These are phyloP conservation scores for Limnephilus lunatus DNA, from an alignment of 2,888 invertebrate species.

Conservation along the genomic window DNA sequence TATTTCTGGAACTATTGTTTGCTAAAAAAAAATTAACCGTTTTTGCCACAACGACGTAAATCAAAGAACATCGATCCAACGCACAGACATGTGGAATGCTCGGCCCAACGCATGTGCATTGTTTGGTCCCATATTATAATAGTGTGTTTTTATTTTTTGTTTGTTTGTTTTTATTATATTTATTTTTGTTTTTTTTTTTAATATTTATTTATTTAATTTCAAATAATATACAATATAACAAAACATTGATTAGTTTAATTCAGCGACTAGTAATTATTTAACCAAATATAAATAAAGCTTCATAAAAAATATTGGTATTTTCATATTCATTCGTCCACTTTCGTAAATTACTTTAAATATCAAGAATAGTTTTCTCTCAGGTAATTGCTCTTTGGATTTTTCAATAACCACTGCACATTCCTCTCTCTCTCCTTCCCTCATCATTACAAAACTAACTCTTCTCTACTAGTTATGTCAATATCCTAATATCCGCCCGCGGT, in stretches of 20 bases:
- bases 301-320: slow-evolving; percentile 65
- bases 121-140: slow-evolving; percentile 66
- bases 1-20: background rate
- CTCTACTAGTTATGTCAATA: slow-evolving; percentile 43
- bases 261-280: slow-evolving; percentile 60
- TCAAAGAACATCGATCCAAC: slow-evolving; percentile 7
- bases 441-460: slow-evolving; percentile 2
- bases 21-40: background rate
- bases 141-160: slow-evolving; percentile 68
- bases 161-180: slow-evolving; percentile 71
- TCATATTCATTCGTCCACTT: slow-evolving; percentile 58
- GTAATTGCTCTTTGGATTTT: slow-evolving; percentile 12
- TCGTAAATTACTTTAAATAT: slow-evolving; percentile 56
- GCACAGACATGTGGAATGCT: slow-evolving; percentile 32
- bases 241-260: slow-evolving; percentile 62
- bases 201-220: slow-evolving; percentile 78
- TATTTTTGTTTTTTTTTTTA: slow-evolving; percentile 71
- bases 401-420: background rate
- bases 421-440: background rate
- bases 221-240: slow-evolving; percentile 69
- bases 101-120: slow-evolving; percentile 8
- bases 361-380: slow-evolving; percentile 50
- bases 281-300: slow-evolving; percentile 59
- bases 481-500: background rate
- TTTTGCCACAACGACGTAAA: background rate